phyloP scores from a whole-genome alignment of 30 jellyfish, hydroid and myxozoan genomes.

The Aurelia sp. region DNA sequence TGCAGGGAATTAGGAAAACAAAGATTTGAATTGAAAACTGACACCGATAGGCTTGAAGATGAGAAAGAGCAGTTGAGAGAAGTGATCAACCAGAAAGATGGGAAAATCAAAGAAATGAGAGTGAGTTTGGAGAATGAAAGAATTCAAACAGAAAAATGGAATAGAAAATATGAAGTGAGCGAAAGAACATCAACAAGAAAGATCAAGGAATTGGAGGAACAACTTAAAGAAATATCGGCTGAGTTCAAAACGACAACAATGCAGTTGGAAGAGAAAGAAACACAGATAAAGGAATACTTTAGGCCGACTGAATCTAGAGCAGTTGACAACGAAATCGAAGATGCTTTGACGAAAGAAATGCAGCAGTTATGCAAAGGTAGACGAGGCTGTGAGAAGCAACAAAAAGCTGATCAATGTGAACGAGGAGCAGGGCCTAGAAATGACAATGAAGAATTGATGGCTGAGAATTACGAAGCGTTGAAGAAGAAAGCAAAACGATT shows the following conservation, averaged over 20 bases:
- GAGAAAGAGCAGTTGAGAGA: background rate
- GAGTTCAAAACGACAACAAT: background rate
- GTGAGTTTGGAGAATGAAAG: background rate
- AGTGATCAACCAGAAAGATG: background rate
- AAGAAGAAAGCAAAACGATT: background rate
- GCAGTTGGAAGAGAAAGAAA: background rate
- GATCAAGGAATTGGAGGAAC: background rate
- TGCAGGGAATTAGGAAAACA: background rate
- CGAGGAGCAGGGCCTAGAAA: too few relatives aligned
- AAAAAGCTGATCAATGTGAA: too few relatives aligned
- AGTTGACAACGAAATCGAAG: too few relatives aligned
- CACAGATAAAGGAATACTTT: too few relatives aligned
- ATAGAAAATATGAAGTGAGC: background rate
- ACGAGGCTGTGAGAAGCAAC: too few relatives aligned
- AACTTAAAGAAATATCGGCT: background rate
- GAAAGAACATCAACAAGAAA: background rate
- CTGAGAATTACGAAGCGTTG: too few relatives aligned
- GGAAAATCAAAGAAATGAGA: background rate
- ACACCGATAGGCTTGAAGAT: background rate
- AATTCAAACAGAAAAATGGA: background rate
- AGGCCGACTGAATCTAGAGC: too few relatives aligned
- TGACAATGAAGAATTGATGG: too few relatives aligned
- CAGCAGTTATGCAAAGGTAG: too few relatives aligned
- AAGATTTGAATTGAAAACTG: background rate
- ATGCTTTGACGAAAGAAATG: too few relatives aligned